A percentile compares a stretch with the other conserved stretches of the same genome.
Conservation (phyloP, 2,113 vertebrate species). For the Ptychochromis oligacanthus region DNA sequence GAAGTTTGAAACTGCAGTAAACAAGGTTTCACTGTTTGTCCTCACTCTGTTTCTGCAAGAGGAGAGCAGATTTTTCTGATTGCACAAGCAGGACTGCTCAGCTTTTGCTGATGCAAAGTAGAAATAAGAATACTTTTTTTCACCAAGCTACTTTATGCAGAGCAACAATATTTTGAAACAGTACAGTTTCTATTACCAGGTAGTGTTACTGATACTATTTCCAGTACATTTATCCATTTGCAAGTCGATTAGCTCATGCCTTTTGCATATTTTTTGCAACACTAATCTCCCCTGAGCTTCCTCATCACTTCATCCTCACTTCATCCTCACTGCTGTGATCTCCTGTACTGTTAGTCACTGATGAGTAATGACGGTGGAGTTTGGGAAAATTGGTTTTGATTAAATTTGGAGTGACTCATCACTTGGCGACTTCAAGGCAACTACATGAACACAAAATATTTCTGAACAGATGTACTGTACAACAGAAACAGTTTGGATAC, state of each 20-base stretch:
- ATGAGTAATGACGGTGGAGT: conserved; percentile 16
- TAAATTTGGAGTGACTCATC: conserved; percentile 16
- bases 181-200: conserved; percentile 9
- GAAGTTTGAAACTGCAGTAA: conserved; percentile 27
- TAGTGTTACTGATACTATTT: conserved; percentile 7
- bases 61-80: conserved; percentile 26
- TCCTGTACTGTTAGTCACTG: conserved; percentile 2
- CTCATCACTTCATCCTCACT: conserved; percentile 3
- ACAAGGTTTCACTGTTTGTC: conserved; percentile 48
- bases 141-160: not conserved
- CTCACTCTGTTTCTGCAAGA: conserved; percentile 14
- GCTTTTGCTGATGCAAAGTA: conserved; percentile 21
- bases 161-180: conserved; percentile 3
- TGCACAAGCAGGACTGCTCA: conserved; percentile 1
- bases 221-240: not conserved
- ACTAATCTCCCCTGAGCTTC: conserved; percentile 4
- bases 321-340: conserved; percentile 17
- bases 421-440: conserved; percentile 30
- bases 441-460: conserved; percentile 9
- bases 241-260: not conserved
- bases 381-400: conserved; percentile 27
- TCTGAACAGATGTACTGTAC: conserved; percentile 6
- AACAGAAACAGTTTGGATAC: not conserved
- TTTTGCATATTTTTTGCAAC: not conserved
- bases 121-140: not conserved